phyloP scores from a whole-genome alignment of 2,113 vertebrate species.

The Crotalus viridis region DNA sequence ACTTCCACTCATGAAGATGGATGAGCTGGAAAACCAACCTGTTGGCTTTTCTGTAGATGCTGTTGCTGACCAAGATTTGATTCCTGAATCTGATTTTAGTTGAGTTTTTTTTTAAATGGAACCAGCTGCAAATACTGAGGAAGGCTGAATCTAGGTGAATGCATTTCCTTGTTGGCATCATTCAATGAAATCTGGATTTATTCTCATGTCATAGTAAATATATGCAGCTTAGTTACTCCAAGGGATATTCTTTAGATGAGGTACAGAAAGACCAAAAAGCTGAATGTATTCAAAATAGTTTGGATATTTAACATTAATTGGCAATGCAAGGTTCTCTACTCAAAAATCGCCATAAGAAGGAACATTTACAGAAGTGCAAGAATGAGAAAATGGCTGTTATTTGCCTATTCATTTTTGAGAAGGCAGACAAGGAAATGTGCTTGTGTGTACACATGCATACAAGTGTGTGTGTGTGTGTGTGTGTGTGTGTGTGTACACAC shows the following conservation, averaged over 20 bases:
- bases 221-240: slow-evolving; percentile 19
- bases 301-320: slow-evolving; percentile 40
- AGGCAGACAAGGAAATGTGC: slow-evolving; percentile 41
- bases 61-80: slow-evolving; percentile 18
- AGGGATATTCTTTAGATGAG: slow-evolving; percentile 30
- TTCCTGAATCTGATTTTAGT: background rate
- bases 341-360: slow-evolving; percentile 50
- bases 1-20: background rate
- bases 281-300: slow-evolving; percentile 38
- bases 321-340: slow-evolving; percentile 44
- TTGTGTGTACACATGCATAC: background rate
- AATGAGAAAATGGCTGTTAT: slow-evolving; percentile 62
- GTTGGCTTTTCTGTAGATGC: slow-evolving; percentile 42
- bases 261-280: slow-evolving; percentile 47
- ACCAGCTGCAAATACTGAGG: slow-evolving; percentile 16
- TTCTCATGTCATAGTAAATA: slow-evolving; percentile 11
- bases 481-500: background rate
- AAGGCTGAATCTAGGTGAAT: slow-evolving; percentile 27
- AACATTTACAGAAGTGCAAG: slow-evolving; percentile 64
- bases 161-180: slow-evolving; percentile 22
- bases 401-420: slow-evolving; percentile 56
- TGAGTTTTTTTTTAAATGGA: background rate
- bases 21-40: slow-evolving; percentile 41
- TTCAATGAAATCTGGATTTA: slow-evolving; percentile 11
- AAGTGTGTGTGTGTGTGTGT: background rate